phyloP scores from a whole-genome alignment of 1,140 invertebrate species.

The Coptotermes formosanus region DNA sequence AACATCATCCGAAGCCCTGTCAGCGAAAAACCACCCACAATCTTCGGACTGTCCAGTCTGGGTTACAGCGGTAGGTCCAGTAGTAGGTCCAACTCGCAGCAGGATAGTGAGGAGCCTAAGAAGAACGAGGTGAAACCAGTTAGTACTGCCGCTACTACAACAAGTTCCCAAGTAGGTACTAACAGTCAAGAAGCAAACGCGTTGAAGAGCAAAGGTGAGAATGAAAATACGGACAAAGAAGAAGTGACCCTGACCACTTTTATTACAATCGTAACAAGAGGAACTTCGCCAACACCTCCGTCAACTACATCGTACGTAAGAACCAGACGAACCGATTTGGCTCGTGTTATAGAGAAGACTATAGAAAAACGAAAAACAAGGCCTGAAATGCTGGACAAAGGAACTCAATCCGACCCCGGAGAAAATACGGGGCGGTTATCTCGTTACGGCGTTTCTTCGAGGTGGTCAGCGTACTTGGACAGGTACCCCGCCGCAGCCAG shows the following conservation, averaged over 20 bases:
- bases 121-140: background rate
- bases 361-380: conserved; percentile 56
- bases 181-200: background rate
- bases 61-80: conserved; percentile 28
- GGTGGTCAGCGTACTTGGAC: conserved; percentile 67
- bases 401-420: conserved; percentile 64
- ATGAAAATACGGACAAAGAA: conserved; percentile 11
- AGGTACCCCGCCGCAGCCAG: conserved; percentile 46
- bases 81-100: conserved; percentile 9
- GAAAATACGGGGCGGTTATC: conserved; percentile 61
- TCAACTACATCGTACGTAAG: conserved; percentile 64
- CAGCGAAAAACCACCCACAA: conserved; percentile 29
- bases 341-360: conserved; percentile 66
- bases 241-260: conserved; percentile 35
- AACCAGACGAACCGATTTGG: conserved; percentile 65
- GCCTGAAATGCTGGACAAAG: conserved; percentile 59
- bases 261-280: conserved; percentile 65
- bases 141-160: background rate
- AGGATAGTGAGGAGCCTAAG: background rate
- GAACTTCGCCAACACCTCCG: conserved; percentile 72
- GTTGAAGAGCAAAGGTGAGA: background rate
- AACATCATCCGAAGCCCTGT: conserved; percentile 28
- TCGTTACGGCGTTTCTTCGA: conserved; percentile 55
- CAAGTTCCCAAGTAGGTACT: background rate
- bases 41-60: conserved; percentile 9